phyloP scores from a whole-genome alignment of 2,888 invertebrate genomes.

The Dione juno region DNA sequence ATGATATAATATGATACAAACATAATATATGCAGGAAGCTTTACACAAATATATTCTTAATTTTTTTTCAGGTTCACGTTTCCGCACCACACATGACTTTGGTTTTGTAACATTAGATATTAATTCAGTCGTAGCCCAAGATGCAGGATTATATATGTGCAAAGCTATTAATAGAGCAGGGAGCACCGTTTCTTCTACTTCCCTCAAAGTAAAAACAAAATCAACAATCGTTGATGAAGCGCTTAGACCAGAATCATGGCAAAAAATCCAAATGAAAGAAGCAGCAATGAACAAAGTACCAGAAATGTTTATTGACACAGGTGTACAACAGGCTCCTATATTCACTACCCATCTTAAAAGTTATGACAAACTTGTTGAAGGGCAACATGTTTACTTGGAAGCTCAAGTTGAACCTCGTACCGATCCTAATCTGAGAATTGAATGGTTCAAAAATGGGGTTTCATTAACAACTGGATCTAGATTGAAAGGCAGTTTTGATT shows the following conservation, averaged over 20 bases:
- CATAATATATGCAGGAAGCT: not conserved
- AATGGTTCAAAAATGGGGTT: conserved; percentile 97
- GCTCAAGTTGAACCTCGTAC: conserved; percentile 95
- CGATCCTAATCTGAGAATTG: conserved; percentile 93
- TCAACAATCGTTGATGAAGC: conserved; percentile 92
- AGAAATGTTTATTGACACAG: conserved; percentile 92
- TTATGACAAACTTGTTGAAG: conserved; percentile 92
- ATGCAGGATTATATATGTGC: conserved; percentile 96
- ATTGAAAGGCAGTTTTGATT: conserved; percentile 97
- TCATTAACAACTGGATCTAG: conserved; percentile 94
- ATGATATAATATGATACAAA: not conserved
- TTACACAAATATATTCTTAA: not conserved
- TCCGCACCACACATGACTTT: conserved; percentile 96
- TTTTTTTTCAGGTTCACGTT: conserved; percentile 86
- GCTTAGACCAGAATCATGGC: conserved; percentile 95
- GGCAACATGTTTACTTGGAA: conserved; percentile 93
- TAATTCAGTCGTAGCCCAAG: conserved; percentile 92
- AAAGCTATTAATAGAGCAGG: conserved; percentile 97
- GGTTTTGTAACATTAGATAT: conserved; percentile 97
- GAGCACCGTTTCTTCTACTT: conserved; percentile 95
- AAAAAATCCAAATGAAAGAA: conserved; percentile 95
- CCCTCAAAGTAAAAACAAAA: conserved; percentile 93
- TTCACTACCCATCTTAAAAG: conserved; percentile 96
- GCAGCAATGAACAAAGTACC: conserved; percentile 95
- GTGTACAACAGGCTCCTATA: conserved; percentile 96